Base-by-base conservation (phyloP, 2,888 invertebrate species). In the Apocheima hispidaria region DNA sequence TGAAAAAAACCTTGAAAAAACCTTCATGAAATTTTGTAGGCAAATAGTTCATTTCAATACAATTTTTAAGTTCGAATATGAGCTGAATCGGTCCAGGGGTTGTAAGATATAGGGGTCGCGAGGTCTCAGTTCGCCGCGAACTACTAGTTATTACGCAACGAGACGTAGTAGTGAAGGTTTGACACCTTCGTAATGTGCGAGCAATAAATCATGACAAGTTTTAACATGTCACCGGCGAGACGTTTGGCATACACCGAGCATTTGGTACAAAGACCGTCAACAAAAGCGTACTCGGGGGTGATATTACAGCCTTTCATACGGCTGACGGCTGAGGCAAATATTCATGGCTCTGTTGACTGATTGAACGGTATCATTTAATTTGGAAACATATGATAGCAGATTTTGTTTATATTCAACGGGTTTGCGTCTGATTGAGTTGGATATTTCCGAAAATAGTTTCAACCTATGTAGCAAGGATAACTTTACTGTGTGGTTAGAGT, bases 151-250 rank as follows among this genome's bases (percentile, higher is more conserved):
- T 12, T 28, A 46, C 10, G 5, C 6, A 46, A 30, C 12, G 12
- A 23, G 20, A 6, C 16, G 4, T 18, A 56, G 48, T 51, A 63
- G 60, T 41, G 73, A 75, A 72, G 30, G 67, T 64, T 72, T 72
- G 74, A 75, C 77, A 73, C 78, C 70, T 77, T 65, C 65, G 68
- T 73, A 69, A 70, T 66, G 79, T 79, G 12, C 3, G 23, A 46
- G 46, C 20, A 84, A 86, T 87, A 85, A 87, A 87, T 87, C 86
- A 86, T 83, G 70, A 68, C 58, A 60, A 71, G 70, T 77, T 77
- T 78, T 77, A 83, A 81, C 75, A 77, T 76, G 81, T 80, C 69
- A 64, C 62, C 66, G 65, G 35, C 49, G 67, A 71, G 74, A 69
- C 70, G 64, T 49, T 58, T 56, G 63, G 73, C 73, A 74, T 74